Base-by-base conservation (phyloP, 2,888 invertebrate species). In the Chloroclystis v-ata region DNA sequence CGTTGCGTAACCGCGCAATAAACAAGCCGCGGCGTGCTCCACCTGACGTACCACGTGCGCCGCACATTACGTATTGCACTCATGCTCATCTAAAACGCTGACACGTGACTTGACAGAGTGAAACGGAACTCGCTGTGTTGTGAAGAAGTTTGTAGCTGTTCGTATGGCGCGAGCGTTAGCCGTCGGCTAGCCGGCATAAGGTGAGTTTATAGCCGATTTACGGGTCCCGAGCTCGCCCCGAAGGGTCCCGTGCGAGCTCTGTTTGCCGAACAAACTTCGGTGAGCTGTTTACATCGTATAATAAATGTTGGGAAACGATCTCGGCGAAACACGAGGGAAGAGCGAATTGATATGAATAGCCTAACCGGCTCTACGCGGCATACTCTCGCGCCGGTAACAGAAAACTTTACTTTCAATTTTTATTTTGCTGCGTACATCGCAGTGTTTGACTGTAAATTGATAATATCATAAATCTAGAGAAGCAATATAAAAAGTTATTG, bases 1-100 rank as follows among this genome's bases (percentile, higher is more conserved):
- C 85, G 86, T 86, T 86, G 86, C 86, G 86, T 86, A 86, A 86
- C 71, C 82, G 82, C 80, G 79, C 81, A 81, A 83, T 86, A 86
- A 86, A 87, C 86, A 85, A 83, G 78, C 43, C 50, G 50, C 50
- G 46, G 46, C 82, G 80, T 77, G 76, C 66, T 74, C 70, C 67
- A 69, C 82, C 79, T 77, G 74, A 71, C 77, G 67, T 66, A 64
- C 82, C 86, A 84, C 86, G 85, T 85, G 86, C 83, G 75, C 67
- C 61, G 58, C 72, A 65, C 78, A 83, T 82, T 83, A 82, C 72
- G 80, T 82, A 85, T 84, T 81, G 71, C 82, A 71, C 82, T 82
- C 84, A 83, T 84, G 84, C 74, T 73, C 75, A 73, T 72, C 79
- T 78, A 81, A 83, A 82, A 83, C 82, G 78, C 75, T 76, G 77